A percentile compares a stretch with the other conserved stretches of the same genome.
Evolutionary conservation across 1,140 invertebrate genomes (phyloP).

Genomic region (Eueides isabella): DNA sequence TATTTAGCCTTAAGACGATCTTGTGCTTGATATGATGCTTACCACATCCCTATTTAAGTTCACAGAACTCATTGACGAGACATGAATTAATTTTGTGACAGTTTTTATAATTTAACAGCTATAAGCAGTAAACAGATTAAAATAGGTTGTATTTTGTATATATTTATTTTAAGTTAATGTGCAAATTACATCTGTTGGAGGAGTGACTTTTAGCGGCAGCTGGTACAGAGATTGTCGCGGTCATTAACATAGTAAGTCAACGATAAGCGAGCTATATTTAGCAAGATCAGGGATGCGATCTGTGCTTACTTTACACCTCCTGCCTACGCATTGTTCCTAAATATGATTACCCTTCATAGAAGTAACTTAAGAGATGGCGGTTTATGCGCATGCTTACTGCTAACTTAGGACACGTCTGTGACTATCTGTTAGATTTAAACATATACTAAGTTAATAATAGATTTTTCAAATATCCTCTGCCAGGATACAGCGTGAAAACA

Average conservation of each 20-base stretch:
- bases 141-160: background rate
- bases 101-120: background rate
- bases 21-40: slow-evolving; percentile 32
- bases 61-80: slow-evolving; percentile 26
- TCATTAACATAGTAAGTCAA: slow-evolving; percentile 78
- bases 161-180: background rate
- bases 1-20: slow-evolving; percentile 47
- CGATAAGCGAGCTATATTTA: slow-evolving; percentile 81
- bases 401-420: slow-evolving; percentile 32
- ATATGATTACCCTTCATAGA: slow-evolving; percentile 18
- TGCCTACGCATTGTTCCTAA: slow-evolving; percentile 53
- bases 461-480: no score
- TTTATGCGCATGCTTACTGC: slow-evolving; percentile 19
- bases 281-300: slow-evolving; percentile 64
- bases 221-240: slow-evolving; percentile 67
- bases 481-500: no score
- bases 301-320: slow-evolving; percentile 57
- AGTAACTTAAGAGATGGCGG: background rate
- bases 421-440: slow-evolving; percentile 49
- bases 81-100: slow-evolving; percentile 32
- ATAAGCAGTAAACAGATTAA: background rate
- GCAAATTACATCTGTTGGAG: background rate
- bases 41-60: slow-evolving; percentile 36
- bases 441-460: no score
- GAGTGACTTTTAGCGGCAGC: slow-evolving; percentile 65